These are phyloP conservation scores for Chlorocebus sabaeus DNA, from an alignment of 2,113 vertebrate species.

Conservation along the genomic window DNA sequence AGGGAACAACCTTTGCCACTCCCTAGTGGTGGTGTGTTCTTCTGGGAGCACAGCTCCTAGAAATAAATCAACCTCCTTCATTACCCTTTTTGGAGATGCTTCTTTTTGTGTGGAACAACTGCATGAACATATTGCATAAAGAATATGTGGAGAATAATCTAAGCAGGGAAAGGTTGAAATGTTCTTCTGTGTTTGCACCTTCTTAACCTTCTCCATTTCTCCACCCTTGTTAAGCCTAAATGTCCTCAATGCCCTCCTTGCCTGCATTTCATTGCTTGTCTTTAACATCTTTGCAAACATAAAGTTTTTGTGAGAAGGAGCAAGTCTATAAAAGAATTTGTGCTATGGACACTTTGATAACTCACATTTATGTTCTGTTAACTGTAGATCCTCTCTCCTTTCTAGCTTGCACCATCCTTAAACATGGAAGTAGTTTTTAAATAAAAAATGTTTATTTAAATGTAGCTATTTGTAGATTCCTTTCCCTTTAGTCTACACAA, in stretches of 20 bases:
- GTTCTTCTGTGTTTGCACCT: neutral
- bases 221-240: neutral
- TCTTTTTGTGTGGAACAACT: neutral
- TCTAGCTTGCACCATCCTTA: neutral
- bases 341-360: neutral
- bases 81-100: neutral
- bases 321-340: neutral
- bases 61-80: neutral
- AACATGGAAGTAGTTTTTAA: neutral
- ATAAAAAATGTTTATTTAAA: neutral
- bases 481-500: neutral
- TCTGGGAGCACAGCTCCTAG: neutral
- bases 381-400: neutral
- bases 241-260: neutral
- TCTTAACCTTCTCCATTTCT: neutral
- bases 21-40: conserved; percentile 15
- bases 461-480: neutral
- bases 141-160: neutral
- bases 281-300: neutral
- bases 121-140: neutral
- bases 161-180: neutral
- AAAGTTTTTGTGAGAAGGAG: neutral
- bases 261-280: neutral
- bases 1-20: conserved; percentile 20
- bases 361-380: neutral